Conservation (phyloP, 2,888 invertebrate species). For the Scaptomyza polygonia region DNA sequence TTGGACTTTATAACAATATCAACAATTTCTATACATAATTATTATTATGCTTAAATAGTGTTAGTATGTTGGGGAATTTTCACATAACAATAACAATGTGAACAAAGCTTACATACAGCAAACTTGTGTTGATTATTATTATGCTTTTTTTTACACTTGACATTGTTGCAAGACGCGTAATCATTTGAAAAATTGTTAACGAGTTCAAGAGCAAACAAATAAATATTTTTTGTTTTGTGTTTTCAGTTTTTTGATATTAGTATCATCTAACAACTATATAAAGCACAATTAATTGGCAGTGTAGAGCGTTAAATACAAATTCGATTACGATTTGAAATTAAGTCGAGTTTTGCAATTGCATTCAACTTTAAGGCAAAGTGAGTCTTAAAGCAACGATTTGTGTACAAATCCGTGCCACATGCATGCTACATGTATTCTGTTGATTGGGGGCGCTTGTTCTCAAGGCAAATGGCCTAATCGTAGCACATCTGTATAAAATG, state of each 20-base stretch:
- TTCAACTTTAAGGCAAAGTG: slow-evolving; percentile 55
- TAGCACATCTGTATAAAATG: slow-evolving; percentile 21
- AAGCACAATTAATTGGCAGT: slow-evolving; percentile 71
- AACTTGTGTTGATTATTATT: slow-evolving; percentile 44
- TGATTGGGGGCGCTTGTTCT: slow-evolving; percentile 45
- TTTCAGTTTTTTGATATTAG: slow-evolving; percentile 6
- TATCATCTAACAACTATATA: slow-evolving; percentile 64
- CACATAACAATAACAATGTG: slow-evolving; percentile 30
- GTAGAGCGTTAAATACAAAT: slow-evolving; percentile 19
- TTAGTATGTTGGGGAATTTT: slow-evolving; percentile 51
- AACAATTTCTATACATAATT: slow-evolving; percentile 21
- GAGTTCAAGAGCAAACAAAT: slow-evolving; percentile 65
- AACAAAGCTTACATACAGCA: slow-evolving; percentile 42
- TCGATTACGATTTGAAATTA: slow-evolving; percentile 16
- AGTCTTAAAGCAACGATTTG: slow-evolving; percentile 34
- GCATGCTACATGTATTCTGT: slow-evolving; percentile 1
- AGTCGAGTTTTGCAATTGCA: slow-evolving; percentile 29
- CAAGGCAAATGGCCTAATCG: slow-evolving; percentile 39
- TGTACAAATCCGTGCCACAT: slow-evolving; percentile 25
- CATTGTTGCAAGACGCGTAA: slow-evolving; percentile 60
- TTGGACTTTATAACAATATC: slow-evolving; percentile 32
- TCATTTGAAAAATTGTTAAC: slow-evolving; percentile 60
- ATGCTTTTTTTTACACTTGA: slow-evolving; percentile 62
- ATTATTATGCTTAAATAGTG: slow-evolving; percentile 36
- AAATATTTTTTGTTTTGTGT: slow-evolving; percentile 2